Evolutionary conservation across 1,140 invertebrate genomes (phyloP), one percentile per base, ranked within the genome.

Genomic region (Temnothorax nylanderi): DNA sequence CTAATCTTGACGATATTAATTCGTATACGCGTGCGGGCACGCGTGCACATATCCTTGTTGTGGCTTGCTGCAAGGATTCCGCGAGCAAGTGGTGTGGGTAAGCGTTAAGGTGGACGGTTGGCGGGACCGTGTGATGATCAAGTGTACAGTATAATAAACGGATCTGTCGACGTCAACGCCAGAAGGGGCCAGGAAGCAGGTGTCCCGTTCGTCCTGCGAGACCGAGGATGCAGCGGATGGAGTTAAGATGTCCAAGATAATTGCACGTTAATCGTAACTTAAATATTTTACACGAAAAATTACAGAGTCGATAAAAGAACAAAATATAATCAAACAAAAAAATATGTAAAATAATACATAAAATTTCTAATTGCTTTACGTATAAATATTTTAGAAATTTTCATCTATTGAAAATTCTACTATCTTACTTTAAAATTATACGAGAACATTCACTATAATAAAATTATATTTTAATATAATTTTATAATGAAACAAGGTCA

Each of bases 121-220:
- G 80, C 47, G 71, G 74, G 44, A 51, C 67, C 56, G 74, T 21
- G 87, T 54, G 87, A 90, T 90, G 93, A 92, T 90, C 90, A 90
- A 91, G 84, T 88, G 87, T 87, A 76, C 77, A 82, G 91, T 87
- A 91, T 94, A 93, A 94, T 94, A 93, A 94, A 94, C 91, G 93
- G 93, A 94, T 93, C 89, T 90, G 86, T 87, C 88, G 78, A 90
- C 92, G 93, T 94, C 93, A 93, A 86, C 84, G 89, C 86, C 93
- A 94, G 92, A 93, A 93, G 90, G 91, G 91, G 32, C 87, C 88
- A 69, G 86, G 91, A 90, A 93, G 92, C 93, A 93, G 93, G 93
- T 93, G 89, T 92, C 90, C 90, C 62, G 89, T 93, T 75, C 56
- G 80, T 84, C 54, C 80, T 75, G 13, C 54, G 54, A 65, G 18